Evolutionary conservation across 2,888 invertebrate species (phyloP), one percentile per base, ranked within the genome.

Genomic region (Fissipunctia ypsillon): DNA sequence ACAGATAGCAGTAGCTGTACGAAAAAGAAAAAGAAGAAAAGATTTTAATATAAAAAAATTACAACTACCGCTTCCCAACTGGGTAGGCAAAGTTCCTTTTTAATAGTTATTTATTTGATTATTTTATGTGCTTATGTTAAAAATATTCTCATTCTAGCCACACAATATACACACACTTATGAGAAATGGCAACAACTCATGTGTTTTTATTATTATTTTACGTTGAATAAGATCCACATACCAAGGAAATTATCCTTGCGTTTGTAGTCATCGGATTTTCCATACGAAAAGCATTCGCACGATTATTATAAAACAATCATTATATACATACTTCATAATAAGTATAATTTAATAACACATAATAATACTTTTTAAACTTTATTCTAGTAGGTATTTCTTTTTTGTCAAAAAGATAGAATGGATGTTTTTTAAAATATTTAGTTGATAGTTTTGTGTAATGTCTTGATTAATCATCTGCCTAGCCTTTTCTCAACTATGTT

Each of bases 1-100:
- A 31, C 64, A 81, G 82, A 80, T 25, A 60, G n/a, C 82, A 81
- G 77, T 59, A 67, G 77, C 77, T 80, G 82, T 52, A 60, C 28
- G 7, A 14, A 67, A 64, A 76, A 64, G 16, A 70, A 38, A 41
- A 80, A 45, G 16, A 76, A 63, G 48, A 79, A 76, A 71, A 56
- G 1, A 71, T 76, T 45, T 63, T 57, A n/a, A 38, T n/a, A 3
- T 72, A 35, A 31, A 25, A 6, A 38, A 22, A 28, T 57, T 35
- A 25, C 0, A n/a, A n/a, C 50, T n/a, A 54, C 14, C 7, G 4
- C 12, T 38, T 65, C 6, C 45, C n/a, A 19, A 35, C 3, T 22
- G 22, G 38, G 65, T 73, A 45, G 61, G 38, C 57, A 38, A 41
- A 19, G n/a, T 10, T 22, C 19, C 2, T 25, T 1, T 1, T n/a